phyloP scores from a whole-genome alignment of 2,797 vertebrate genomes.

The Argyrosomus regius region DNA sequence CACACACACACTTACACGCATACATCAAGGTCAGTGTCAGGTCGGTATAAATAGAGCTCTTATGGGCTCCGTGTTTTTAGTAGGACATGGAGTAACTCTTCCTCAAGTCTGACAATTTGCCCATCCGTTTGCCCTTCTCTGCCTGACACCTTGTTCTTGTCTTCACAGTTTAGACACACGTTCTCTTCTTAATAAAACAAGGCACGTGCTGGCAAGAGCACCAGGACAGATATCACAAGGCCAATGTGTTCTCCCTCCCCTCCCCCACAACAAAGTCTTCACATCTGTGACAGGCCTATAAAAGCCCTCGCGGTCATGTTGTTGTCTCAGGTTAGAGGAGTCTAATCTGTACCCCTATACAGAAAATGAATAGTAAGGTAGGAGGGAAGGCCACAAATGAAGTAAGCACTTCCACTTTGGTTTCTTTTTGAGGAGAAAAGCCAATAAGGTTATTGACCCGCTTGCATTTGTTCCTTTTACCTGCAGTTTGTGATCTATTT shows the following conservation, averaged over 20 bases:
- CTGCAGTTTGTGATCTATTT: neutral
- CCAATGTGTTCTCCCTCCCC: neutral
- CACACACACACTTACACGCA: neutral
- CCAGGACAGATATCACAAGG: conserved; percentile 40
- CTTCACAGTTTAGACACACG: conserved; percentile 26
- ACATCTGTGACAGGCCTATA: conserved; percentile 60
- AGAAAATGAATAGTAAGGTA: conserved; percentile 26
- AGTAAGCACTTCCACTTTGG: conserved; percentile 50
- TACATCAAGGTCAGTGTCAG: conserved; percentile 58
- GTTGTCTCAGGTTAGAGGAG: conserved; percentile 16
- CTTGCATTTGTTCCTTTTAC: neutral
- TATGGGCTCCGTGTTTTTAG: conserved; percentile 34
- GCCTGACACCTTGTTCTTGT: conserved; percentile 21
- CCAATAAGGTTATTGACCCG: neutral
- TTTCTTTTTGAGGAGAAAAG: conserved; percentile 3
- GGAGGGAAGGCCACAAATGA: conserved; percentile 50
- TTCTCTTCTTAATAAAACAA: conserved; percentile 39
- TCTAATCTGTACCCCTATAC: conserved; percentile 2
- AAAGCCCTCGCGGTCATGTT: conserved; percentile 37
- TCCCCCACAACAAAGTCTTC: conserved; percentile 34
- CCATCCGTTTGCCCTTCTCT: conserved; percentile 2
- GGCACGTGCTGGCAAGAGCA: conserved; percentile 39
- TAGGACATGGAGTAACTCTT: conserved; percentile 39
- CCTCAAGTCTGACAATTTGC: conserved; percentile 20
- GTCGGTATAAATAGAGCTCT: conserved; percentile 66